Conservation (phyloP, 2,113 vertebrate species). For the Otus sunia region DNA sequence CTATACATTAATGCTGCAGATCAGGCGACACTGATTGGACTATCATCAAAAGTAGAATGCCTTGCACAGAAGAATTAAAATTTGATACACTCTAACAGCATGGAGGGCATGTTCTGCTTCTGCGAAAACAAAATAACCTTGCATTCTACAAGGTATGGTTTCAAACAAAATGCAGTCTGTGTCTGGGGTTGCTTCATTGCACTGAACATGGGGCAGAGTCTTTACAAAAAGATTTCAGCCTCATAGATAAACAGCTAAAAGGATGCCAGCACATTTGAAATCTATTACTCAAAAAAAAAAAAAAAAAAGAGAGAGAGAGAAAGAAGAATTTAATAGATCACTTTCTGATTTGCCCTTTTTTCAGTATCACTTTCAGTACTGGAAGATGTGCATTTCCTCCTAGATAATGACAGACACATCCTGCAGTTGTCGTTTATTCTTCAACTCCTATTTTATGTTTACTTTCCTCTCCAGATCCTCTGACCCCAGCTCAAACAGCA, state of each 20-base stretch:
- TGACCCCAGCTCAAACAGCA: constrained; percentile 24
- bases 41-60: not conserved
- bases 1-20: not conserved
- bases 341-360: constrained; percentile 7
- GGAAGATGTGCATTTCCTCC: not conserved
- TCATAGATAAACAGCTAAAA: not conserved
- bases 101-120: not conserved
- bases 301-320: not conserved
- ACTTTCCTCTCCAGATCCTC: constrained; percentile 18
- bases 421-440: not conserved
- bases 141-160: accelerated
- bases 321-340: not conserved
- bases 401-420: not conserved
- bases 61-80: not conserved
- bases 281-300: not conserved
- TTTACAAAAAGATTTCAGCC: not conserved
- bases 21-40: not conserved
- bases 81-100: not conserved
- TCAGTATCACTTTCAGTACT: constrained; percentile 10
- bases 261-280: not conserved
- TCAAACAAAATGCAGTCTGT: not conserved
- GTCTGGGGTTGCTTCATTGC: not conserved
- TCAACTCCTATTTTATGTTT: constrained; percentile 51
- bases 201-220: accelerated
- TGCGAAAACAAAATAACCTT: not conserved